Evolutionary conservation across 2,797 vertebrate species (phyloP), one percentile per base, ranked within the genome.

Genomic region (Fistularia tabacaria): DNA sequence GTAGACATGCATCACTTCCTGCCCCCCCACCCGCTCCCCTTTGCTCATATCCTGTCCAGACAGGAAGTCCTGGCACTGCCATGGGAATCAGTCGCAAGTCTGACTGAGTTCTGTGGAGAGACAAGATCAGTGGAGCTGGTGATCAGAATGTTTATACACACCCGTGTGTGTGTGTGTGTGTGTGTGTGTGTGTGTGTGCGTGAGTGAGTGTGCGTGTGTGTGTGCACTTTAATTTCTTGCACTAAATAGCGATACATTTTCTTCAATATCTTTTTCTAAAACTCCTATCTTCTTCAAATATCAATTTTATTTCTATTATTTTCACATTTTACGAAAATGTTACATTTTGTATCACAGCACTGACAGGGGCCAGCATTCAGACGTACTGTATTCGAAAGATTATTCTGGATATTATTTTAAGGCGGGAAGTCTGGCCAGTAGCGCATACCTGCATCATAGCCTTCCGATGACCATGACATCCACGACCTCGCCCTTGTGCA

Each of bases 381-480:
- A 25, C 25, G 5, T 25, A 25, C 5, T 25, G 5, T 25, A 25
- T 25, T 25, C 25, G n/a, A 25, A 25, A 25, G 25, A 5, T 25
- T 25, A 25, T 25, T 25, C 5, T 25, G 25, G 25, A 25, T 25
- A 3, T 25, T 25, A 25, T 25, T 25, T 25, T 25, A 25, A 25
- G 25, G 25, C 25, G 25, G 25, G 25, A 25, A 25, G 25, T 25
- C 25, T 25, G 25, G 25, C 25, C 25, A 25, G 56, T 0, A 5
- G 7, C 15, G 51, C 1, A 6, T 44, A 90, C 91, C 84, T 87
- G 83, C 82, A 96, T 98, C 96, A 99, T 97, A 98, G 94, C 81
- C 96, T 93, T 78, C 96, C 96, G 36, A 99, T 99, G 82, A 99
- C 96, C 96, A 99, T 98, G 90, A 99, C 96, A 14, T 98, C 96